Conservation (phyloP, 2,797 vertebrate genomes). For the Paguma larvata region DNA sequence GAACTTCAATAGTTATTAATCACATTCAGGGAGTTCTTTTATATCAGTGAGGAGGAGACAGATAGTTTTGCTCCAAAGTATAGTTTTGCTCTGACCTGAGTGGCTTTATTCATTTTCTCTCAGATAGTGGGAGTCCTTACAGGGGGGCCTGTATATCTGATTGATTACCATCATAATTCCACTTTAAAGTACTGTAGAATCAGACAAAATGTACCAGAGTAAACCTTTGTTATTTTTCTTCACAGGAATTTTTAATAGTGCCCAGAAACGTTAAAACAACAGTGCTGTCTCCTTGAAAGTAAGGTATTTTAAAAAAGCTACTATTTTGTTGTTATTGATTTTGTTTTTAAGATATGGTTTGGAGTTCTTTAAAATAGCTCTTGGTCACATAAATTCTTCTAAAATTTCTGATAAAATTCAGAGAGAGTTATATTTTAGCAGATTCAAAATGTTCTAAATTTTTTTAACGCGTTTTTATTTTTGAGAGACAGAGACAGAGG, state of each 20-base stretch:
- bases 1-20: conserved; percentile 15
- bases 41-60: not conserved
- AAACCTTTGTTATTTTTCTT: not conserved
- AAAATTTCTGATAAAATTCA: conserved; percentile 30
- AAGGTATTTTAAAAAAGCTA: not conserved
- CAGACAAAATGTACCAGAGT: not conserved
- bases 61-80: not conserved
- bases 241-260: conserved; percentile 21
- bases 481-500: too few species aligned
- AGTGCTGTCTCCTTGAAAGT: conserved; percentile 41
- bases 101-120: conserved; percentile 55
- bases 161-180: not conserved
- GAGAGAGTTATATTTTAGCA: conserved; percentile 45
- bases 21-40: conserved; percentile 11
- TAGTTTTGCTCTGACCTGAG: conserved; percentile 8
- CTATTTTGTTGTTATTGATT: not conserved
- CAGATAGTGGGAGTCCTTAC: not conserved
- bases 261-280: conserved; percentile 27
- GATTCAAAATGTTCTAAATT: conserved; percentile 27
- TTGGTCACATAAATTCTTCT: conserved; percentile 9
- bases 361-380: conserved; percentile 32
- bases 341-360: not conserved
- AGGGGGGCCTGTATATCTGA: not conserved
- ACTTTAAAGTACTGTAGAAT: not conserved
- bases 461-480: not conserved